Evolutionary conservation across 2,113 vertebrate species (phyloP).

Genomic region (Oryzias melastigma): DNA sequence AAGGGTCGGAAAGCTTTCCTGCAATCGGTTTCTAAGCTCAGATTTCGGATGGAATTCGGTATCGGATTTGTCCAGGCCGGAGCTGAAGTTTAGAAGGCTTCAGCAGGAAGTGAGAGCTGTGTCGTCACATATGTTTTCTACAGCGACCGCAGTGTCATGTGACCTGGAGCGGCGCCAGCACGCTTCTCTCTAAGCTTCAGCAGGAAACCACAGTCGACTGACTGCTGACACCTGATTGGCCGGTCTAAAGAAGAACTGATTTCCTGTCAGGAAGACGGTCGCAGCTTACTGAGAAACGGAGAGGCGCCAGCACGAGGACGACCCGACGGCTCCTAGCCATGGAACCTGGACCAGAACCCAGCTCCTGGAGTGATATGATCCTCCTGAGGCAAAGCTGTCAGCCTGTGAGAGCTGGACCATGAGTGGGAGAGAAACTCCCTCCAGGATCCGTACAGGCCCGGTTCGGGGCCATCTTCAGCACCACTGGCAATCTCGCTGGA

Average conservation of each 20-base stretch:
- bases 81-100: too few species aligned
- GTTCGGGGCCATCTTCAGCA: conserved; percentile 2
- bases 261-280: conserved; percentile 72
- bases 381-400: conserved; percentile 6
- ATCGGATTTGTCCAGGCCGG: too few species aligned
- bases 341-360: neutral
- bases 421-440: conserved; percentile 33
- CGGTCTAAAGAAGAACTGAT: conserved; percentile 17
- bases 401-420: conserved; percentile 24
- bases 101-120: too few species aligned
- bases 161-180: neutral
- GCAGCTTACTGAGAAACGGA: conserved; percentile 29
- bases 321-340: neutral
- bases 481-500: conserved; percentile 37
- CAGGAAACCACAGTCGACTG: conserved; percentile 56
- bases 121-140: too few species aligned
- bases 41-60: too few species aligned
- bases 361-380: neutral
- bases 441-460: conserved; percentile 2
- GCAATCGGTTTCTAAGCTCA: too few species aligned
- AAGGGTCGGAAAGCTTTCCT: too few species aligned
- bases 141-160: too few species aligned
- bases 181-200: conserved; percentile 12
- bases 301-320: conserved; percentile 10
- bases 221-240: conserved; percentile 60